Evolutionary conservation across 2,797 vertebrate species (phyloP).

Genomic region (Cuculus canorus): DNA sequence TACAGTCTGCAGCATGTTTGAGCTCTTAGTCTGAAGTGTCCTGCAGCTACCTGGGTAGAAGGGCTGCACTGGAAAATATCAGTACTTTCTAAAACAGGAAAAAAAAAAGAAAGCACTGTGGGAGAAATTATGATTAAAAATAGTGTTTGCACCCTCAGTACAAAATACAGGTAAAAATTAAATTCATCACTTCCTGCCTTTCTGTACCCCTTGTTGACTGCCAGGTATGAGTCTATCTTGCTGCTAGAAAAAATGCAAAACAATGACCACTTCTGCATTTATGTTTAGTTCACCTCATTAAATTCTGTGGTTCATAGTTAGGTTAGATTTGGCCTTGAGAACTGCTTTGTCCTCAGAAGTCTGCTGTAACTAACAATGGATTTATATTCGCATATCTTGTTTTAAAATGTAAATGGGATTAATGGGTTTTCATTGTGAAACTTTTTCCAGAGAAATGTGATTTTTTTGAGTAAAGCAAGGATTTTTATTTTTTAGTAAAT

Average conservation of each 20-base stretch:
- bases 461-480: background rate
- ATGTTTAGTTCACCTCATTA: background rate
- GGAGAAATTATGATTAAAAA: constrained; percentile 1
- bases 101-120: background rate
- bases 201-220: background rate
- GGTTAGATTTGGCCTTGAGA: background rate
- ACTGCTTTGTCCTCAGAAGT: background rate
- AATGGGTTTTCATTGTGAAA: background rate
- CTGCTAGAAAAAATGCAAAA: background rate
- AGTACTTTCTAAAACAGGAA: background rate
- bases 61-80: background rate
- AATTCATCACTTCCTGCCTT: background rate
- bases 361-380: background rate
- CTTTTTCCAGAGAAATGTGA: background rate
- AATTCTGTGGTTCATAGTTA: background rate
- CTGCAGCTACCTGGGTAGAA: background rate
- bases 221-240: background rate
- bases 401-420: background rate
- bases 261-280: background rate
- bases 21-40: background rate
- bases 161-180: constrained; percentile 12
- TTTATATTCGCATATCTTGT: background rate
- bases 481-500: background rate
- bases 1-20: background rate
- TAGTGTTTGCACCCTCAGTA: background rate